These are phyloP conservation scores for Acanthosepion esculentum DNA, from an alignment of 2,888 invertebrate species.

Conservation along the genomic window DNA sequence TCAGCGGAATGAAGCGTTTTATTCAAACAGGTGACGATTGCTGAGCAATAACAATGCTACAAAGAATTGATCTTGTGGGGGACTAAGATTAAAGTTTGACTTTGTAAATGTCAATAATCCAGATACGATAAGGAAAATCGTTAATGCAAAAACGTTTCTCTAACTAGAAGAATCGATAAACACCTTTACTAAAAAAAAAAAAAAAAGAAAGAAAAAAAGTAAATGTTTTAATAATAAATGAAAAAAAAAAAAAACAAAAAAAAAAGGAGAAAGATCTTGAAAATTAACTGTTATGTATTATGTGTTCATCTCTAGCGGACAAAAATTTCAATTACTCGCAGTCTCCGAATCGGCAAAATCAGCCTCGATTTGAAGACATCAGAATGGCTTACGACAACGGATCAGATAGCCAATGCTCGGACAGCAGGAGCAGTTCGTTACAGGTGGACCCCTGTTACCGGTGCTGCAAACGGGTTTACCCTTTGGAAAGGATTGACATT, in stretches of 20 bases:
- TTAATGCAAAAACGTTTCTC: no score
- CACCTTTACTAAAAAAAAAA: no score
- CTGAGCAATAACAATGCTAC: not conserved
- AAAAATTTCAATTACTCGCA: not conserved
- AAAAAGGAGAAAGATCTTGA: not conserved
- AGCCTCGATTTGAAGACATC: not conserved
- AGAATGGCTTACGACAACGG: slow-evolving; percentile 25
- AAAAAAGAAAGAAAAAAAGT: no score
- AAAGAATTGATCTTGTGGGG: not conserved
- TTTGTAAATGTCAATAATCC: not conserved
- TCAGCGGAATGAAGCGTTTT: no score
- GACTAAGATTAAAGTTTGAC: not conserved
- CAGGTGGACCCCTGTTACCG: slow-evolving; percentile 80
- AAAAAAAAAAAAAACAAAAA: not conserved
- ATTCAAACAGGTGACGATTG: not conserved
- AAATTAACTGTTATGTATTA: not conserved
- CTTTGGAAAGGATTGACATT: slow-evolving; percentile 89
- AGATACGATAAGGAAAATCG: not conserved
- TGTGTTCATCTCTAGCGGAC: slow-evolving; percentile 23
- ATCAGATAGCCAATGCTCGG: slow-evolving; percentile 54
- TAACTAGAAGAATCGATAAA: no score
- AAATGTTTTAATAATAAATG: not conserved
- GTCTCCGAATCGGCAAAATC: not conserved
- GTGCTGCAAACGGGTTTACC: slow-evolving; percentile 95
- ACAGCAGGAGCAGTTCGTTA: slow-evolving; percentile 34